Evolutionary conservation across 2,797 vertebrate species (phyloP).

Genomic region (Hephaestus fuliginosus): DNA sequence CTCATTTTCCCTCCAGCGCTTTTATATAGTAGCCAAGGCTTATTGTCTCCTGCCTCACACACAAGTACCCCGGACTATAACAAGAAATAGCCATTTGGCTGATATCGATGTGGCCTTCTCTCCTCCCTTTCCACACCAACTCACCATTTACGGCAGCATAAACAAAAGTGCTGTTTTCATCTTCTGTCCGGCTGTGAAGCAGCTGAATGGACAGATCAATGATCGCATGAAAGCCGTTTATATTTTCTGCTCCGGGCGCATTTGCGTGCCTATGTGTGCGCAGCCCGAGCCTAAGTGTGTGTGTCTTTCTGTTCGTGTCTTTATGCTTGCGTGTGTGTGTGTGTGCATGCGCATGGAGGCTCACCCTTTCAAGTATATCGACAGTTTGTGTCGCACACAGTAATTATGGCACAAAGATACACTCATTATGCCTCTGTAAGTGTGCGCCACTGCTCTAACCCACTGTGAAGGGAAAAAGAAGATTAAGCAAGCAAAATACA

Average conservation of each 20-base stretch:
- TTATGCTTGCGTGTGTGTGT: conserved; percentile 13
- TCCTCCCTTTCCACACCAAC: conserved; percentile 24
- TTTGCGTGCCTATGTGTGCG: background rate
- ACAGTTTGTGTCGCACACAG: conserved; percentile 56
- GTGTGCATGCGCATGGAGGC: background rate
- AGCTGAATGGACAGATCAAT: conserved; percentile 67
- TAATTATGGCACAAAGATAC: conserved; percentile 68
- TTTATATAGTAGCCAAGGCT: conserved; percentile 33
- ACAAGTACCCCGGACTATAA: conserved; percentile 19
- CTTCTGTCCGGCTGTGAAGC: conserved; percentile 49
- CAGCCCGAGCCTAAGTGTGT: background rate
- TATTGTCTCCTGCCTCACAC: conserved; percentile 47
- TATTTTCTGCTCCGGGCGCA: conserved; percentile 29
- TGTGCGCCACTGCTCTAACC: conserved; percentile 41
- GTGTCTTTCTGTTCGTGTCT: conserved; percentile 12
- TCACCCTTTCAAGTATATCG: conserved; percentile 57
- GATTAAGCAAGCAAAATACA: conserved; percentile 62
- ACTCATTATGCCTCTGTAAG: conserved; percentile 63
- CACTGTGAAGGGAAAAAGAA: conserved; percentile 54
- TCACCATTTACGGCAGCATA: conserved; percentile 48
- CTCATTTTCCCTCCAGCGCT: conserved; percentile 30
- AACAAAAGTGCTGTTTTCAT: conserved; percentile 68
- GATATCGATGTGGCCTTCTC: conserved; percentile 31
- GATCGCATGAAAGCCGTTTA: conserved; percentile 56
- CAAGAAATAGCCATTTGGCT: conserved; percentile 46